Conservation (phyloP, 2,797 vertebrate genomes). For the Pseudotriccus pelzelni region DNA sequence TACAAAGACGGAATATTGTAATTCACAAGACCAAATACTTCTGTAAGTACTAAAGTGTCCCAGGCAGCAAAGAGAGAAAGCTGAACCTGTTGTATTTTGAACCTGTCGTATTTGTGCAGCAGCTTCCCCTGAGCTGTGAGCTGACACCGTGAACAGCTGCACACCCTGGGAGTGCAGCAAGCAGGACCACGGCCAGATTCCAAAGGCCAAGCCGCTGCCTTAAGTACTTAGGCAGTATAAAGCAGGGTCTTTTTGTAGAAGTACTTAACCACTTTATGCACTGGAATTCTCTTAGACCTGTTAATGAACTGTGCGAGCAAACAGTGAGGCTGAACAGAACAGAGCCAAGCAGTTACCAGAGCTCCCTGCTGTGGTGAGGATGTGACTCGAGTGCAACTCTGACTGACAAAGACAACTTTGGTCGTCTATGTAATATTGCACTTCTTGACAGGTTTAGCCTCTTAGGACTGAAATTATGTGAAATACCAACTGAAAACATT, state of each 20-base stretch:
- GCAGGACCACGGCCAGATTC: accelerated
- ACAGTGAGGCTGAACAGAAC: not conserved
- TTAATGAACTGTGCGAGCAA: not conserved
- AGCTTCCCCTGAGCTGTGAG: not conserved
- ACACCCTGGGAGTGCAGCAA: not conserved
- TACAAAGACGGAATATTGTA: not conserved
- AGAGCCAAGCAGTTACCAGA: not conserved
- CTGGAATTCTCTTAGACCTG: not conserved
- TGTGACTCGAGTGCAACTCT: not conserved
- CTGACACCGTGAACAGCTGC: not conserved
- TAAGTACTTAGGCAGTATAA: not conserved
- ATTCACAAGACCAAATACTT: not conserved
- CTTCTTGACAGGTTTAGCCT: not conserved
- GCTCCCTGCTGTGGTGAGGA: not conserved
- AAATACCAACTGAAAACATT: not conserved
- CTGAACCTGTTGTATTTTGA: too few relatives aligned
- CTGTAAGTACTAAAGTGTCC: not conserved
- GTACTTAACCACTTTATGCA: not conserved
- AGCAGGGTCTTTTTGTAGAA: not conserved
- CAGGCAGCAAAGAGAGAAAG: not conserved
- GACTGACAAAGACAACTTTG: not conserved
- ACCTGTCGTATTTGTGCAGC: not conserved
- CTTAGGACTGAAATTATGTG: not conserved
- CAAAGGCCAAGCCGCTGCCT: not conserved
- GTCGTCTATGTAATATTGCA: not conserved